Base-by-base conservation (phyloP, 2,797 vertebrate species). In the Rhynchonycteris naso region DNA sequence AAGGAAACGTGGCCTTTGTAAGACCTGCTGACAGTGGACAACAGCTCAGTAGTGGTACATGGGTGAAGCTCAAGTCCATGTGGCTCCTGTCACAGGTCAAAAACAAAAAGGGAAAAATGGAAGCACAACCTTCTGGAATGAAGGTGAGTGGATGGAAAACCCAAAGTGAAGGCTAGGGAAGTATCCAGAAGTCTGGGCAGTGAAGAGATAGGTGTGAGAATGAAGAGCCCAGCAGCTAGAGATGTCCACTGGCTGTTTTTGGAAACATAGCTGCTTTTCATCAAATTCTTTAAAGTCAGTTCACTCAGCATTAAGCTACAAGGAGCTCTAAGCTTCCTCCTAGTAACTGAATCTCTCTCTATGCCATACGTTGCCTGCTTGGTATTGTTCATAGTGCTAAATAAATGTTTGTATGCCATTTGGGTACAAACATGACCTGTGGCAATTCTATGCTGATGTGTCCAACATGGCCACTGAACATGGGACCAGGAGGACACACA, bases 301-400 rank as follows among this genome's bases (percentile, higher is more conserved):
- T 11, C 13, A 15, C 30, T 65, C 80, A 21, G 7, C 18, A 30
- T 82, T 66, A 61, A 50, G 80, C 61, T 50, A 26, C 14, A 8
- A 24, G 30, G 43, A 66, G 63, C 43, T 33, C 61, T 26, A 4
- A 50, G 61, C 61, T 50, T 33, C 80, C 43, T 50, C 7, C 59
- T 50, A n/a, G 7, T 15, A 47, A n/a, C 38, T 1, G 59, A 82
- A 15, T 33, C 38, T 47, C 43, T 30, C 79, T 10, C 26, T 26
- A 24, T 2, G 1, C 59, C 43, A 14, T 5, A 1, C 14, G 28
- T 50, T 13, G 0, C 59, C 58, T 63, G 58, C 38, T 63, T 6
- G 5, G 18, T 63, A 30, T 8, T 4, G 11, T 47, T n/a, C 28
- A 22, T 9, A 24, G 28, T 4, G 4, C 28, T 65, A 61, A 38